Evolutionary conservation across 2,888 invertebrate genomes (phyloP).

Genomic region (Escarpia spicata): DNA sequence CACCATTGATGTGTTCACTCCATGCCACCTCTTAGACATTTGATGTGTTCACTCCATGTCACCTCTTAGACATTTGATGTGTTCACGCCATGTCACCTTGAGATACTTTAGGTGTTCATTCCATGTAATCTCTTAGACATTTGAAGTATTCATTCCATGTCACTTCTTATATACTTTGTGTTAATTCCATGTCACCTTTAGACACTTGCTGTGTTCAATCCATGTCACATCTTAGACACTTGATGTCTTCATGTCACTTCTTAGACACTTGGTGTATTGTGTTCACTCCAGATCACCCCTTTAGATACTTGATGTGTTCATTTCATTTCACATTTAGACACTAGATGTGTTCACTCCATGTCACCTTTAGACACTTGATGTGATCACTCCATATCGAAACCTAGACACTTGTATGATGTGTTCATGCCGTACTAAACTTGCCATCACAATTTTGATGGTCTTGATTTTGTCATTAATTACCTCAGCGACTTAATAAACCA

Average conservation of each 20-base stretch:
- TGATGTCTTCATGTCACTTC: neutral
- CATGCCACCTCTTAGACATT: too few relatives aligned
- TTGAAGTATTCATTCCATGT: neutral
- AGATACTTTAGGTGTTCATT: neutral
- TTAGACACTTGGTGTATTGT: neutral
- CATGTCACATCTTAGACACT: neutral
- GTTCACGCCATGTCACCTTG: neutral
- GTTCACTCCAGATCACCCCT: neutral
- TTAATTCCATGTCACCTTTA: neutral
- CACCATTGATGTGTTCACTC: too few relatives aligned
- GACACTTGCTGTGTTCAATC: neutral
- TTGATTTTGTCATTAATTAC: neutral
- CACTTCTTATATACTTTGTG: neutral
- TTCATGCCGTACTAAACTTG: neutral
- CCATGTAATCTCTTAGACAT: neutral
- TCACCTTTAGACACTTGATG: neutral
- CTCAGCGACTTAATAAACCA: neutral
- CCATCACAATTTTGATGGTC: neutral
- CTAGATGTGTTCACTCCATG: neutral
- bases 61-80: neutral
- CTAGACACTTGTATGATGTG: neutral
- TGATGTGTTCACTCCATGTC: neutral
- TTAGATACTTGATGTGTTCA: neutral
- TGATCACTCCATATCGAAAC: neutral
- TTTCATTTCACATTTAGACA: neutral